Conservation (phyloP, 2,113 vertebrate genomes). For the Sylvia atricapilla region DNA sequence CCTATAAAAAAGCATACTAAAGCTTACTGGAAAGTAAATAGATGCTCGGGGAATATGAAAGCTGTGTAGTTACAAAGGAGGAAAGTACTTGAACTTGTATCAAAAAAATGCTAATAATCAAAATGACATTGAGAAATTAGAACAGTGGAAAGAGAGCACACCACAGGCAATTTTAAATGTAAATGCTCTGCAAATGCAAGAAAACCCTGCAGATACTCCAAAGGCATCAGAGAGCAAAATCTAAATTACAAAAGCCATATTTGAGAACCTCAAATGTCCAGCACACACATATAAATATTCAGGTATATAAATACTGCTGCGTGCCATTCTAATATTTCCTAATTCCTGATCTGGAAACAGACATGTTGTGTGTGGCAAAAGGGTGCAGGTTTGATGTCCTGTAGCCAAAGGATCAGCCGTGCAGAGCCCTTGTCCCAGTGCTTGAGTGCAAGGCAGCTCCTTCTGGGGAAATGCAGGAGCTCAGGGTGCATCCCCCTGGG, state of each 20-base stretch:
- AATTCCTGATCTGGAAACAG: background rate
- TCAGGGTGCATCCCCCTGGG: fast-evolving
- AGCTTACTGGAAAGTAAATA: background rate
- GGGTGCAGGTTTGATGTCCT: background rate
- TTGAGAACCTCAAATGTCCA: background rate
- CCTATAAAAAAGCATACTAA: background rate
- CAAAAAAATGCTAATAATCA: background rate
- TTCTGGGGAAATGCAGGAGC: background rate
- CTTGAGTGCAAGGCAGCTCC: background rate
- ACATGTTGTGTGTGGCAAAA: background rate
- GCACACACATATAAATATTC: background rate
- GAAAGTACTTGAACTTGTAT: background rate
- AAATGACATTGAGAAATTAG: constrained; percentile 22
- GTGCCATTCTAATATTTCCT: background rate
- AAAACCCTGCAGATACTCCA: constrained; percentile 12
- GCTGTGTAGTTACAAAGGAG: background rate
- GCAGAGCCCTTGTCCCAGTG: background rate
- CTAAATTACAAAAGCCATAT: background rate
- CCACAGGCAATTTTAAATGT: constrained; percentile 16
- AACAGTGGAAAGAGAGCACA: background rate
- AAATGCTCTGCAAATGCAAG: constrained; percentile 33
- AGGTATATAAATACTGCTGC: background rate
- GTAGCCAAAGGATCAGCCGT: background rate
- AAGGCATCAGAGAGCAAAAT: background rate
- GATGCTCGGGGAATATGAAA: background rate